Base-by-base conservation (phyloP, 2,113 vertebrate genomes). In the Mormyrus lacerda region DNA sequence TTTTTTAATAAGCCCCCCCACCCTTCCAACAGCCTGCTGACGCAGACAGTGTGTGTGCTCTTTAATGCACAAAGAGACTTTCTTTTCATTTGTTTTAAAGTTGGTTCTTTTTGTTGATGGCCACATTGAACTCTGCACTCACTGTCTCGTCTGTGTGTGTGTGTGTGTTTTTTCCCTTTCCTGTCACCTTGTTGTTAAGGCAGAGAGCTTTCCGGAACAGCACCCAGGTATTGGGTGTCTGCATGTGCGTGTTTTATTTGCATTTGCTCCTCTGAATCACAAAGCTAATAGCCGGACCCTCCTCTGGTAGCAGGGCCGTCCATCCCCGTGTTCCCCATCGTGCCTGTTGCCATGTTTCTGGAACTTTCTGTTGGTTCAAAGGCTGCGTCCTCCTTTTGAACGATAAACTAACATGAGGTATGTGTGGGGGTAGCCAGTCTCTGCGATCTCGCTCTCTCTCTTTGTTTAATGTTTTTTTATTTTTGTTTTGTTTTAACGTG, bases 11-110 rank as follows among this genome's bases (percentile, higher is more conserved):
- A 44, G 21, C 73, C 47, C 83, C 31, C 87, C 61, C 91, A 5
- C 90, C 91, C 90, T 92, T 92, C 88, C 89, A 87, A 89, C 92
- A 93, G 94, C 94, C 94, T 96, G 98, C 98, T 97, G 96, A 97
- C 96, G 96, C 94, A 94, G 96, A 95, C 96, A 94, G 95, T 96
- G 97, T 96, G 97, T 96, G 96, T 87, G 91, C 93, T 93, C 92
- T 94, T 93, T 95, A 94, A 93, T 93, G 92, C 93, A 92, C 93
- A 92, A 93, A 92, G 94, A 91, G 89, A 91, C 89, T 90, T 88
- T 89, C 88, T 90, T 89, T 90, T 90, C 90, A 89, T 93, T 92
- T 92, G 90, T 92, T 91, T 92, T 90, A 92, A 92, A 91, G 90
- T 93, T 90, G 89, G 87, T 53, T 91, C 85, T 82, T 90, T 90